Percentiles rank a stretch among this genome's conserved stretches.
phyloP scores from a whole-genome alignment of 2,113 vertebrate genomes.

The Ceratotherium simum region DNA sequence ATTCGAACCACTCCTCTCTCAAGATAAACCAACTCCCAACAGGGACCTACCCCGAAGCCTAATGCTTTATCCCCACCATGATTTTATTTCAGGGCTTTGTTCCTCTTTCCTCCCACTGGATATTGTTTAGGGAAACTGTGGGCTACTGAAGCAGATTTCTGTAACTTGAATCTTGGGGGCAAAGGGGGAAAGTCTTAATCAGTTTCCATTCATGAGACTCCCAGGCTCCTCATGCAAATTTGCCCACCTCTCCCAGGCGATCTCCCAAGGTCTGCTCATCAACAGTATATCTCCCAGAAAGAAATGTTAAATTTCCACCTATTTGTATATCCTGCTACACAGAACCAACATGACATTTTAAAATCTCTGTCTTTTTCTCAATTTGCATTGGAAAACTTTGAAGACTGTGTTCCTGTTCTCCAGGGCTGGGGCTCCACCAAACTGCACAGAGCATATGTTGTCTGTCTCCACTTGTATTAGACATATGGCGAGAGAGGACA shows the following conservation, averaged over 20 bases:
- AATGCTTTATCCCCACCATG: not conserved
- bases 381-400: not conserved
- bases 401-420: not conserved
- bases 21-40: not conserved
- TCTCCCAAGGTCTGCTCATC: not conserved
- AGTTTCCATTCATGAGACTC: not conserved
- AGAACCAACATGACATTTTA: not conserved
- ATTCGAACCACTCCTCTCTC: not conserved
- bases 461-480: not conserved
- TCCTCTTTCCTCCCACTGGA: not conserved
- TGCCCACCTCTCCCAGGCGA: not conserved
- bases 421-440: not conserved
- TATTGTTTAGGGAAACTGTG: not conserved
- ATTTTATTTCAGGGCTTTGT: not conserved
- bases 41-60: not conserved
- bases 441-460: accelerated
- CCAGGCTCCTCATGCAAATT: not conserved
- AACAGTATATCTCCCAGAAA: not conserved
- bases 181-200: not conserved
- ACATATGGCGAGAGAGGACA: not conserved
- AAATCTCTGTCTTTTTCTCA: not conserved
- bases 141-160: not conserved
- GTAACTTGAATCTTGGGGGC: not conserved
- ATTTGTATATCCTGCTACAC: not conserved
- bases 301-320: not conserved